Percentiles rank a stretch among this genome's conserved stretches.
Evolutionary conservation across 2,113 vertebrate genomes (phyloP).

Genomic region (Macroglossus sobrinus): DNA sequence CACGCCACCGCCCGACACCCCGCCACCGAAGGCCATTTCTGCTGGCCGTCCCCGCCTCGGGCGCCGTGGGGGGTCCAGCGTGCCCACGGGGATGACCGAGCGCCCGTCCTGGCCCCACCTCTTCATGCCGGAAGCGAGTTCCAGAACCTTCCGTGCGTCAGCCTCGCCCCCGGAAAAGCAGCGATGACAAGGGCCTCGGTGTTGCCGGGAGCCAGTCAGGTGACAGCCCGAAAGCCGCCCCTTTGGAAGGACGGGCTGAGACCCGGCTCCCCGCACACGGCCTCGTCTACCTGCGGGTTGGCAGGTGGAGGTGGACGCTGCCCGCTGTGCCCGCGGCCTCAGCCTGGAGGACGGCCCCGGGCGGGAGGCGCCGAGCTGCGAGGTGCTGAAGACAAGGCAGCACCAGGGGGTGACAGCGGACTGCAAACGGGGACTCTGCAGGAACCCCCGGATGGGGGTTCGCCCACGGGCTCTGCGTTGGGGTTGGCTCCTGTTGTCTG

Average conservation of each 20-base stretch:
- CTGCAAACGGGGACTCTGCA: fast-evolving
- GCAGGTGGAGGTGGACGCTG: fast-evolving
- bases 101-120: background rate
- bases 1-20: fast-evolving
- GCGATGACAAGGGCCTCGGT: fast-evolving
- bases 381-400: background rate
- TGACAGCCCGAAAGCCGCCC: fast-evolving
- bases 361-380: fast-evolving
- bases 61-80: too few relatives aligned
- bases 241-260: background rate
- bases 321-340: fast-evolving
- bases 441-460: too few relatives aligned
- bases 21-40: too few relatives aligned
- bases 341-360: fast-evolving
- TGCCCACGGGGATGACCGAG: fast-evolving
- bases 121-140: fast-evolving
- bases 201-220: too few relatives aligned
- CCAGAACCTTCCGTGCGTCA: background rate
- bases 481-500: fast-evolving
- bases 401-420: fast-evolving
- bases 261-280: fast-evolving
- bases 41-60: too few relatives aligned
- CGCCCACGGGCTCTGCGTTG: fast-evolving
- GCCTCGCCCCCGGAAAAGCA: background rate
- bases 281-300: background rate